Conservation (phyloP, 2,888 invertebrate genomes). For the Caenorhabditis virilis region DNA sequence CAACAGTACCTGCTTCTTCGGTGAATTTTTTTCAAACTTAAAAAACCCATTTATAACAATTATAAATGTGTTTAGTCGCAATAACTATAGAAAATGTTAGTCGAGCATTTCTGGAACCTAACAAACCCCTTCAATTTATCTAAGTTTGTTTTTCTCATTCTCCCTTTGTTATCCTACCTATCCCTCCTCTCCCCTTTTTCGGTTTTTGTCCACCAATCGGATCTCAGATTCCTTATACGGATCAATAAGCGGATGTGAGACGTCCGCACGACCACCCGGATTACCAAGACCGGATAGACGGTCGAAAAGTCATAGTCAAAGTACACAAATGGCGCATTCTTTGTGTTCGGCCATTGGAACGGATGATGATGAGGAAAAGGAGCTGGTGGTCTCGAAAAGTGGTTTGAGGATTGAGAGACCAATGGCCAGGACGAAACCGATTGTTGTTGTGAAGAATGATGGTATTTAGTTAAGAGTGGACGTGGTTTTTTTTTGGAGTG, state of each 20-base stretch:
- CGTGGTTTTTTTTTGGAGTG: too few species aligned
- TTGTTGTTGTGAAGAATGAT: neutral
- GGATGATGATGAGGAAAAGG: constrained; percentile 18
- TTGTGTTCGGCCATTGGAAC: constrained; percentile 31
- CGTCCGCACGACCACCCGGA: constrained; percentile 5
- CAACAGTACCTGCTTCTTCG: too few species aligned
- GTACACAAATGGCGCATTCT: constrained; percentile 35
- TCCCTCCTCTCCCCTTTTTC: neutral
- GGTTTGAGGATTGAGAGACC: constrained; percentile 24
- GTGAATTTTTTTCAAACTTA: too few species aligned
- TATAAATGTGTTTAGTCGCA: too few species aligned
- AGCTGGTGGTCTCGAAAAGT: constrained; percentile 8
- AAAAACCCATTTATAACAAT: too few species aligned
- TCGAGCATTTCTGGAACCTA: too few species aligned
- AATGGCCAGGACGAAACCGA: constrained; percentile 5
- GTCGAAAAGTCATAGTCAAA: constrained; percentile 9
- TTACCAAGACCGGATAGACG: constrained; percentile 21
- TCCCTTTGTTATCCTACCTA: neutral
- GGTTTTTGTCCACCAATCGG: too few species aligned
- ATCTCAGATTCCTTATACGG: constrained; percentile 28
- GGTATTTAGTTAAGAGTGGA: neutral
- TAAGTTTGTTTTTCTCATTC: neutral
- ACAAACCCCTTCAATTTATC: too few species aligned
- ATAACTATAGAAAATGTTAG: too few species aligned
- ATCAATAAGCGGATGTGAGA: constrained; percentile 5